Evolutionary conservation across 2,797 vertebrate genomes (phyloP), one percentile per base, ranked within the genome.

Genomic region (Saxicola maurus): DNA sequence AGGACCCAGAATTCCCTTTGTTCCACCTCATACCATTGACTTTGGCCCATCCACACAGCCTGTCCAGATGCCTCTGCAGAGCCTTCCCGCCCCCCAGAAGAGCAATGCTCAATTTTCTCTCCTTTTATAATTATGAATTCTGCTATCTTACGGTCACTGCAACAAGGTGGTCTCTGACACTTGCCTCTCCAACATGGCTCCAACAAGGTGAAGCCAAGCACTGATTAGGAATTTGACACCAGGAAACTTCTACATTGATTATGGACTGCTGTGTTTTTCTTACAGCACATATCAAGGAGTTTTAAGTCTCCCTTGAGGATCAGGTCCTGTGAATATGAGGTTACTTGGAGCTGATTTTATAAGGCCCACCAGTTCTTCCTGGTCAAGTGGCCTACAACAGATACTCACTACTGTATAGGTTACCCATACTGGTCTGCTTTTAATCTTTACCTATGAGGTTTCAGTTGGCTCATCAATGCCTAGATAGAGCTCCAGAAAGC

Each of bases 361-460:
- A 46, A 77, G 33, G 24, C 7, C 9, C 7, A 30, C 28, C 30
- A 28, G 6, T n/a, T 60, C 24, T 62, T 48, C 21, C 28, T 28
- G 10, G 1, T 42, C n/a, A 84, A 27, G 24, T 30, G 18, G 2
- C 15, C 42, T 61, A 46, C 23, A 56, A 20, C n/a, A 60, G 23
- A 17, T 16, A 37, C 1, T 4, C 13, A 19, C 27, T 48, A 17
- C 5, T 1, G 0, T 18, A 13, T 24, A 11, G 35, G n/a, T 38
- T 48, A 56, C 7, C 4, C 24, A 17, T 51, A 10, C 6, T 53
- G 8, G 5, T 75, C n/a, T 75, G 10, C 21, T 64, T 74, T 67
- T 66, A 61, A 27, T 45, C 24, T 21, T 55, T 33, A 51, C 7
- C 38, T 13, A 3, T 30, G 68, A 49, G 2, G 5, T 59, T 27